Evolutionary conservation across 2,888 invertebrate genomes (phyloP).

Genomic region (Hemaris fuciformis): DNA sequence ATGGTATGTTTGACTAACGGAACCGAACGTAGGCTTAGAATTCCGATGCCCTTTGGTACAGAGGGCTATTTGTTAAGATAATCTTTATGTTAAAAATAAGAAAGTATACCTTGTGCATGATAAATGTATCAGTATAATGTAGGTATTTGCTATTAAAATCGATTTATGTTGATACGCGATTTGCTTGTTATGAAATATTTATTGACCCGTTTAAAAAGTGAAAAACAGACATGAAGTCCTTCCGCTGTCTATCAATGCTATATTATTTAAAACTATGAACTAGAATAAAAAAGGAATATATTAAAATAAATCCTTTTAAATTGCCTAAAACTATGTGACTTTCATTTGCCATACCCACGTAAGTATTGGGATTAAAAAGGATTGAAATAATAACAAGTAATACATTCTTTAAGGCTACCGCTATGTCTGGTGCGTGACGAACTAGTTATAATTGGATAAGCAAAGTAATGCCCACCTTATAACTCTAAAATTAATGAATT

Average conservation of each 20-base stretch:
- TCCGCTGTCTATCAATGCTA: background rate
- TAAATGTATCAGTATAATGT: conserved; percentile 1
- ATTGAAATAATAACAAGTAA: too few species aligned
- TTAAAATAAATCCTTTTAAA: too few species aligned
- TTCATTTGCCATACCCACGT: too few species aligned
- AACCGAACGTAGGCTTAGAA: conserved; percentile 19
- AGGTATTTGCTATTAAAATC: background rate
- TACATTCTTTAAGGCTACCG: too few species aligned
- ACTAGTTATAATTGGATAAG: too few species aligned
- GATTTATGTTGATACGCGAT: background rate
- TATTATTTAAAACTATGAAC: too few species aligned
- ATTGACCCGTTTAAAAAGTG: background rate
- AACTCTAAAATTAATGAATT: too few species aligned
- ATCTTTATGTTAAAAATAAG: background rate
- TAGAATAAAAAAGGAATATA: too few species aligned
- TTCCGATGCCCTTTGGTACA: conserved; percentile 10
- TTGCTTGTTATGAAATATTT: background rate
- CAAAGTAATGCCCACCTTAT: too few species aligned
- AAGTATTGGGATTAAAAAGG: too few species aligned
- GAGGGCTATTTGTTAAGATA: conserved; percentile 1
- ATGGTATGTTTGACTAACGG: conserved; percentile 37
- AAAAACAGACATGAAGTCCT: background rate
- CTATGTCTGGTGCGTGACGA: too few species aligned
- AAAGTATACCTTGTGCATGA: background rate
- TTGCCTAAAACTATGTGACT: too few species aligned